phyloP scores from a whole-genome alignment of 35 echinoderm and acorn worm genomes.

The Heliocidaris tuberculata region DNA sequence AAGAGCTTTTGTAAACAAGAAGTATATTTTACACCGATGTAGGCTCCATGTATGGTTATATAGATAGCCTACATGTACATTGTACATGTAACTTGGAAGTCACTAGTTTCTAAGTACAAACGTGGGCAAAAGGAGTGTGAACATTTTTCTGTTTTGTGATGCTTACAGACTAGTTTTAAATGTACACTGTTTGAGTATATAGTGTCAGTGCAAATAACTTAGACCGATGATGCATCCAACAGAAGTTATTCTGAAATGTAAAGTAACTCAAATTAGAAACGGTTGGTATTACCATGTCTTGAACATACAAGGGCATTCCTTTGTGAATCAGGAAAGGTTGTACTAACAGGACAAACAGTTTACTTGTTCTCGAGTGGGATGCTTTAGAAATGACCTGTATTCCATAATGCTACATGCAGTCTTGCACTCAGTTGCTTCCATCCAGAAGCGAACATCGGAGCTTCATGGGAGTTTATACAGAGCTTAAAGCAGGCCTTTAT shows the following conservation, averaged over 20 bases:
- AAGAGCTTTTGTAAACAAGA: too few species aligned
- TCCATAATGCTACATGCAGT: background rate
- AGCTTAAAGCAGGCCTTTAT: background rate
- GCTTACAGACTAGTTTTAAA: too few species aligned
- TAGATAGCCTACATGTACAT: too few species aligned
- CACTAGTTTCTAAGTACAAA: too few species aligned
- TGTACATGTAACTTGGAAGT: too few species aligned
- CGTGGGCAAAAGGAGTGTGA: too few species aligned
- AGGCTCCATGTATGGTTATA: too few species aligned
- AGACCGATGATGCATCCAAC: background rate
- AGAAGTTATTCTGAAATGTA: background rate
- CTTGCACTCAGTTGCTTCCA: background rate
- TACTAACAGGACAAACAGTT: background rate
- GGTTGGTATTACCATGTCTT: background rate
- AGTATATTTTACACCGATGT: too few species aligned
- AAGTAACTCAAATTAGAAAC: constrained; percentile 20
- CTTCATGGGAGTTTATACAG: background rate
- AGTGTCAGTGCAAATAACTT: background rate
- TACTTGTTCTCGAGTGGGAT: background rate
- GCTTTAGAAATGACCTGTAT: background rate
- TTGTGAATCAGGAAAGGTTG: background rate
- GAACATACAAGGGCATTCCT: background rate
- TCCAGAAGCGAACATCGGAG: background rate
- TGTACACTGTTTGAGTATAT: background rate
- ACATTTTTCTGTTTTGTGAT: too few species aligned